phyloP scores from a whole-genome alignment of 2,113 vertebrate species.

The Pseudopodoces humilis region DNA sequence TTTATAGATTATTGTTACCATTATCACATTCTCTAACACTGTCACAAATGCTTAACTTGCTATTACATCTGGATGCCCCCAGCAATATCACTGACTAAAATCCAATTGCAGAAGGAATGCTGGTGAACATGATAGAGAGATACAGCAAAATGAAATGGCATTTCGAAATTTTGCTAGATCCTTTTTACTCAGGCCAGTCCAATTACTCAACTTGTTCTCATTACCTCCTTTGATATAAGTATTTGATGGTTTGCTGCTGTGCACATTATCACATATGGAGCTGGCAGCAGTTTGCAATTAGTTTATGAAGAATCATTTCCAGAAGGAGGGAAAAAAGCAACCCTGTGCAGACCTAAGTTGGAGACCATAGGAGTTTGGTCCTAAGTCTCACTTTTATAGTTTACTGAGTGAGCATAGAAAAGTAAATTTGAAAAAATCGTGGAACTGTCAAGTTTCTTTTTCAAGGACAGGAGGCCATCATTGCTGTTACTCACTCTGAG shows the following conservation, averaged over 20 bases:
- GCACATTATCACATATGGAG: neutral
- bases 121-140: neutral
- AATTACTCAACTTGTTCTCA: conserved; percentile 26
- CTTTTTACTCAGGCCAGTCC: neutral
- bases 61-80: neutral
- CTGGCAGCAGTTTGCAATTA: neutral
- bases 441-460: neutral
- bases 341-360: neutral
- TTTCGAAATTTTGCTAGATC: conserved; percentile 19
- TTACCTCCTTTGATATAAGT: conserved; percentile 1
- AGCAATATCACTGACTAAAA: conserved; percentile 25
- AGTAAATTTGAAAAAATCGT: neutral
- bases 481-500: neutral
- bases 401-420: neutral
- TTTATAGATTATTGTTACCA: conserved; percentile 9
- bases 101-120: neutral
- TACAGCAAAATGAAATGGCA: neutral
- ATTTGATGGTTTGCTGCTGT: neutral
- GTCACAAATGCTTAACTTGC: conserved; percentile 21
- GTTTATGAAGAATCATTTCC: conserved; percentile 5
- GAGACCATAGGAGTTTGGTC: neutral
- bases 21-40: conserved; percentile 2
- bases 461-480: neutral
- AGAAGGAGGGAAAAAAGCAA: neutral
- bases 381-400: neutral